phyloP scores from a whole-genome alignment of 2,888 invertebrate species.

The Tetragonisca angustula region DNA sequence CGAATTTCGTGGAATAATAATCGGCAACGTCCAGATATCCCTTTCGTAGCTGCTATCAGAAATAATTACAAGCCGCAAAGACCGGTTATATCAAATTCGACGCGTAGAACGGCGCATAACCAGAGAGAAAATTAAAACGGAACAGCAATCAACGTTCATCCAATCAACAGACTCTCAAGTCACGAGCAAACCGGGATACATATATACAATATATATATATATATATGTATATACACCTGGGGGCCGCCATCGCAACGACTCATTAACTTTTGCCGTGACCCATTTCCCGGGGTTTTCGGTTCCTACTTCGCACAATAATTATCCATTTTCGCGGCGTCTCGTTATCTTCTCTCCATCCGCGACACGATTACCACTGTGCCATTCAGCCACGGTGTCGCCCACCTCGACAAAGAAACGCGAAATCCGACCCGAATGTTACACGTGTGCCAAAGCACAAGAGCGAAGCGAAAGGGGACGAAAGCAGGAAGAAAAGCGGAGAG shows the following conservation, averaged over 20 bases:
- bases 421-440: neutral
- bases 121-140: neutral
- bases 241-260: neutral
- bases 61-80: neutral
- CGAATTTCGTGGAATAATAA: no score
- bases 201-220: no score
- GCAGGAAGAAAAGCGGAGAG: neutral
- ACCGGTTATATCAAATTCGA: neutral
- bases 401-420: neutral
- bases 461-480: neutral
- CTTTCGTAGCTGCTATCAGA: neutral
- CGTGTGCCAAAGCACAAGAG: neutral
- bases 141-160: constrained; percentile 10
- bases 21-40: neutral
- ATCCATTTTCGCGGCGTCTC: constrained; percentile 23
- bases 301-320: constrained; percentile 15
- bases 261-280: constrained; percentile 18
- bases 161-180: constrained; percentile 2
- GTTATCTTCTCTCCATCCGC: constrained; percentile 8
- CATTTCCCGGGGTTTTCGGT: constrained; percentile 8
- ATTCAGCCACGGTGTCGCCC: neutral
- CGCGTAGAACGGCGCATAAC: neutral
- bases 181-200: neutral
- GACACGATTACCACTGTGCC: constrained; percentile 13
- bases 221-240: no score